These are phyloP conservation scores for Heliconius ethilla DNA, from an alignment of 2,888 invertebrate species.

Conservation along the genomic window DNA sequence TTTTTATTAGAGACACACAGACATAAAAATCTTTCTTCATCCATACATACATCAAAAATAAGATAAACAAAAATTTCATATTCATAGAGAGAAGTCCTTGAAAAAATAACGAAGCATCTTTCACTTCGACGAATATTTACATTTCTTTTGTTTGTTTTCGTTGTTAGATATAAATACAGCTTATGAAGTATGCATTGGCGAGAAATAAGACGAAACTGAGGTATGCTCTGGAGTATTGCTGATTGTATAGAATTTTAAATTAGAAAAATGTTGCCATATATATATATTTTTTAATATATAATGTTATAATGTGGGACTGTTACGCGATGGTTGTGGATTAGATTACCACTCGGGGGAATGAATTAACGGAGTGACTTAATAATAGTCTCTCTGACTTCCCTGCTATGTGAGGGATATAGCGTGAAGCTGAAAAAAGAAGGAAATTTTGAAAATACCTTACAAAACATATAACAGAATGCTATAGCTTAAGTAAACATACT, in stretches of 20 bases:
- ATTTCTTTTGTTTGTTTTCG: neutral
- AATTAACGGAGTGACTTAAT: no score
- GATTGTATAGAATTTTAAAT: neutral
- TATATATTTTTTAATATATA: no score
- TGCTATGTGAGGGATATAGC: no score
- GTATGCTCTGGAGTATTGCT: conserved; percentile 1
- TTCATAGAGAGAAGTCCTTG: conserved; percentile 11
- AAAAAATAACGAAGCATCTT: conserved; percentile 12
- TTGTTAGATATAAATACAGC: conserved; percentile 17
- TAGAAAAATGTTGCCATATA: neutral
- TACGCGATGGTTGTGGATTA: no score
- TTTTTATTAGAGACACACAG: neutral
- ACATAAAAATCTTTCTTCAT: neutral
- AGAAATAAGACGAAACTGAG: neutral
- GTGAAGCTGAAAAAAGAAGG: no score
- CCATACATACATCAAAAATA: neutral
- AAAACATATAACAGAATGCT: no score
- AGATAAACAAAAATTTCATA: conserved; percentile 11
- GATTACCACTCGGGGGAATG: no score
- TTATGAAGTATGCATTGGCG: conserved; percentile 7
- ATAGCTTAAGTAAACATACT: no score
- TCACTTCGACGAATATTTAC: conserved; percentile 3
- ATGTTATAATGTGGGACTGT: no score
- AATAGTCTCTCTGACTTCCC: no score
- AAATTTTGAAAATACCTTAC: no score